A percentile compares a stretch with the other conserved stretches of the same genome.
Evolutionary conservation across 2,113 vertebrate species (phyloP).

Genomic region (Balaenoptera acutorostrata): DNA sequence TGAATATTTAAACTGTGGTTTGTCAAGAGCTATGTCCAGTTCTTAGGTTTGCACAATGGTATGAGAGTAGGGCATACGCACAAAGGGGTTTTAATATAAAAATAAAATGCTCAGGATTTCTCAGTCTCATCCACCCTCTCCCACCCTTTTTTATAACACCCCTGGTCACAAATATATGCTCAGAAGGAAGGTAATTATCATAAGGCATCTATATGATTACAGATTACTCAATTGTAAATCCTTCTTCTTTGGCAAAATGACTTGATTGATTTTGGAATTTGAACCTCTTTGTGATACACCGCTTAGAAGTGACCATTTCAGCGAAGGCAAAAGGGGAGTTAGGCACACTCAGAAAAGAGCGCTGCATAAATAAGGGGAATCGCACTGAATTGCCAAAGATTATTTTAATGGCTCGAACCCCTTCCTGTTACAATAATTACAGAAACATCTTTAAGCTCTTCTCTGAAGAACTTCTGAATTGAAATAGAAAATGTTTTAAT

Average conservation of each 20-base stretch:
- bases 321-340: constrained; percentile 48
- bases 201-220: constrained; percentile 75
- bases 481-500: constrained; percentile 71
- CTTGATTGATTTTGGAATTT: constrained; percentile 79
- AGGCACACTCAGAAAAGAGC: constrained; percentile 49
- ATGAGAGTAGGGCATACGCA: not conserved
- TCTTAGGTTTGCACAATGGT: constrained; percentile 20
- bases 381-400: constrained; percentile 77
- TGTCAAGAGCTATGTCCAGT: constrained; percentile 57
- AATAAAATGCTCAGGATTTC: constrained; percentile 70
- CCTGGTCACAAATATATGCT: constrained; percentile 76
- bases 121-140: constrained; percentile 29
- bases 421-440: constrained; percentile 78
- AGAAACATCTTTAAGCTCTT: constrained; percentile 71
- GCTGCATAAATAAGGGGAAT: constrained; percentile 72
- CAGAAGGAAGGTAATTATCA: constrained; percentile 76
- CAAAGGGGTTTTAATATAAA: constrained; percentile 67
- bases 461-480: constrained; percentile 69
- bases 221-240: constrained; percentile 71
- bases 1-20: constrained; percentile 63
- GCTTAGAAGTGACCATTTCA: constrained; percentile 73
- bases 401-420: constrained; percentile 77
- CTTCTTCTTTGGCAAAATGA: constrained; percentile 59
- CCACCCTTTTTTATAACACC: not conserved
- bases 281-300: constrained; percentile 56